Evolutionary conservation across 2,113 vertebrate species (phyloP), one percentile per base, ranked within the genome.

Genomic region (Macquaria ambigua): DNA sequence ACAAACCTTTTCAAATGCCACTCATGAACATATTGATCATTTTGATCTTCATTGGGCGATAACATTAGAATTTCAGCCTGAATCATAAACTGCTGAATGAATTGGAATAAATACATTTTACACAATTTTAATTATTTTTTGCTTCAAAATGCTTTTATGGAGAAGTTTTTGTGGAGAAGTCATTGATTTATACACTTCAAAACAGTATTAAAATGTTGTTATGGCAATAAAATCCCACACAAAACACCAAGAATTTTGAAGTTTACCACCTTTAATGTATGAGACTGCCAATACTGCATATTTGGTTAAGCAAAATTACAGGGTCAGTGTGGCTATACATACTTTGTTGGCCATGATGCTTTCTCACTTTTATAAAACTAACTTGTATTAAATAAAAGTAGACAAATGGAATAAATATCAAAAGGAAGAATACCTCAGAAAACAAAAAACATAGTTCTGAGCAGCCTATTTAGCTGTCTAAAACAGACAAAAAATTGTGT

Each of bases 401-500:
- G 9, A 20, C 37, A 34, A 74, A 31, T 46, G 1, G 0, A 28
- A 75, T 28, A 63, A 18, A 55, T 20, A 46, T 41, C 21, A 18
- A 39, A 64, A 66, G 15, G 8, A 37, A 11, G 21, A 20, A 55
- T 43, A 21, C 43, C 23, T n/a, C n/a, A n/a, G n/a, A n/a, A n/a
- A n/a, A n/a, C n/a, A n/a, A n/a, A n/a, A n/a, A n/a, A n/a, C n/a
- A n/a, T n/a, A n/a, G n/a, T n/a, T n/a, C n/a, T n/a, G n/a, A n/a
- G 39, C 23, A 43, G n/a, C 6, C 1, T 10, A 11, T 31, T 69
- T 12, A 69, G 15, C n/a, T n/a, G 18, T n/a, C 41, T 21, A 69
- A 56, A 87, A 62, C 15, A 39, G 5, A 2, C 23, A 52, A 53
- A 67, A 41, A 82, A 62, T 5, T 53, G 52, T 63, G 18, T 67